Evolutionary conservation across 2,113 vertebrate species (phyloP).

Genomic region (Chaetops frenatus): DNA sequence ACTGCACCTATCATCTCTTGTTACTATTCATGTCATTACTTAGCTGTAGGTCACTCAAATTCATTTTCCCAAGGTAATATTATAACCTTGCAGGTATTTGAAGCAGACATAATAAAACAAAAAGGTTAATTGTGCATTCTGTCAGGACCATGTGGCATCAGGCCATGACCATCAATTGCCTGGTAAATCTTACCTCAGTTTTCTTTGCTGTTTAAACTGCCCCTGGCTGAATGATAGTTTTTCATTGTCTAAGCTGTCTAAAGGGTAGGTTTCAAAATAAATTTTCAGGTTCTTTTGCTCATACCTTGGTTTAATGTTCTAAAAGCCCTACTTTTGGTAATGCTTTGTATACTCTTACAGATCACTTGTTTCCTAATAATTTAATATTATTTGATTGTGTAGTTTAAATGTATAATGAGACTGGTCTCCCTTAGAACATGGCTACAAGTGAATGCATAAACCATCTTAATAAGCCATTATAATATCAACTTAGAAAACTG

Average conservation of each 20-base stretch:
- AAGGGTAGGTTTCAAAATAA: conserved; percentile 42
- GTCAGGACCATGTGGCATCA: conserved; percentile 44
- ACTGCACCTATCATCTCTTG: conserved; percentile 1
- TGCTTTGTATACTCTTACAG: neutral
- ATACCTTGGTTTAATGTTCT: conserved; percentile 20
- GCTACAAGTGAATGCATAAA: neutral
- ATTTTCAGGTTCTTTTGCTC: neutral
- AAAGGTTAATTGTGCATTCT: conserved; percentile 71
- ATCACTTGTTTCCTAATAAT: neutral
- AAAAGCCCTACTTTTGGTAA: conserved; percentile 3
- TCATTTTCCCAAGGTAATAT: conserved; percentile 32
- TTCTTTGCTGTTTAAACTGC: conserved; percentile 27
- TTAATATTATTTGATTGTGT: conserved; percentile 22
- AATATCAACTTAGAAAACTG: neutral
- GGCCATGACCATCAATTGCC: conserved; percentile 35
- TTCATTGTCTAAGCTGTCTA: conserved; percentile 26
- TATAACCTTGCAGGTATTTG: conserved; percentile 36
- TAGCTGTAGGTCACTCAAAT: conserved; percentile 32
- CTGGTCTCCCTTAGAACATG: neutral
- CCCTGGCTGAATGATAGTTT: conserved; percentile 5
- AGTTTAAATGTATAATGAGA: neutral
- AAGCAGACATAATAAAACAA: conserved; percentile 57
- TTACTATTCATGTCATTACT: conserved; percentile 44
- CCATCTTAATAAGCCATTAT: neutral
- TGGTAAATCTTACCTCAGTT: conserved; percentile 22